Conservation (phyloP, 2,888 invertebrate species). For the Bugulina stolonifera region DNA sequence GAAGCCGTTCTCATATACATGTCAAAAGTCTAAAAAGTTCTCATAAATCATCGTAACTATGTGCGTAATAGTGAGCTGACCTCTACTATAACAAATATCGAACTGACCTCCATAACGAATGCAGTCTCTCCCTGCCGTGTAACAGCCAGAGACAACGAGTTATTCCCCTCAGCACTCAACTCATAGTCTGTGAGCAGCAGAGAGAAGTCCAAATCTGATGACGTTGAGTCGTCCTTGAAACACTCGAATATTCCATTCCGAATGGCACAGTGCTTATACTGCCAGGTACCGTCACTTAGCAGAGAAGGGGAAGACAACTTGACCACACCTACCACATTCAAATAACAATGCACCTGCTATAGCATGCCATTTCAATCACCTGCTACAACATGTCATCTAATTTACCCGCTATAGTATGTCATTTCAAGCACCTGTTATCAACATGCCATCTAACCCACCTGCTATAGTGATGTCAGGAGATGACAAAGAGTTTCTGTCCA, state of each 20-base stretch:
- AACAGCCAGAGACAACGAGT: conserved; percentile 9
- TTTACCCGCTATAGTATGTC: neutral
- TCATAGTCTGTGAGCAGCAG: conserved; percentile 3
- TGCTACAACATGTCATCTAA: neutral
- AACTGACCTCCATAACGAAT: conserved; percentile 4
- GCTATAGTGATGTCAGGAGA: neutral
- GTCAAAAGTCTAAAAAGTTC: too few species aligned
- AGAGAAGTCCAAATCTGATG: conserved; percentile 10
- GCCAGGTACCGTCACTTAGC: neutral
- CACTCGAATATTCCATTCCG: conserved; percentile 18
- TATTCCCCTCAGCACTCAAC: neutral
- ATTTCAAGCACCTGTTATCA: neutral
- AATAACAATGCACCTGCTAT: neutral
- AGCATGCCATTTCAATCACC: neutral
- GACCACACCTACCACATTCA: neutral
- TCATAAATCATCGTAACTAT: too few species aligned
- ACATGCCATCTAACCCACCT: neutral
- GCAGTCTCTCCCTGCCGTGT: neutral
- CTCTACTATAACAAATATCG: too few species aligned
- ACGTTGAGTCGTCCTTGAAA: conserved; percentile 17
- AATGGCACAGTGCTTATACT: conserved; percentile 14
- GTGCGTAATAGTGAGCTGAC: too few species aligned
- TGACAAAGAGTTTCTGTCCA: neutral
- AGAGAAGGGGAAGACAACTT: neutral
- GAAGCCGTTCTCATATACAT: too few species aligned